Percentiles rank a stretch among this genome's conserved stretches.
Evolutionary conservation across 2,113 vertebrate species (phyloP).

Genomic region (Colinus virginianus): DNA sequence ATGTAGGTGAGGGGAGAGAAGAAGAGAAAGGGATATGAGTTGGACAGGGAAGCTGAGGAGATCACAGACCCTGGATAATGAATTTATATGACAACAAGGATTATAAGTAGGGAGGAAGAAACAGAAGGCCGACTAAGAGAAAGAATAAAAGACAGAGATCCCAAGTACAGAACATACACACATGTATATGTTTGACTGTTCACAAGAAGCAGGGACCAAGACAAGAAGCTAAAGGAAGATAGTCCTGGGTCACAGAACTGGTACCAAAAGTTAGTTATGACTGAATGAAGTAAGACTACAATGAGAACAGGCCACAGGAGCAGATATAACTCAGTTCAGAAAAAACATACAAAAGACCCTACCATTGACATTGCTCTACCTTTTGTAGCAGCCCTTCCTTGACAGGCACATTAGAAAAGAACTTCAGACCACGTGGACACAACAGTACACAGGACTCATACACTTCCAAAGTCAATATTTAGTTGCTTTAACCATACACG

Average conservation of each 20-base stretch:
- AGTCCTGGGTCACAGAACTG: background rate
- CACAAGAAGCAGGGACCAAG: background rate
- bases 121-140: background rate
- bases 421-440: background rate
- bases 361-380: background rate
- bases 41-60: background rate
- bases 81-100: background rate
- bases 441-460: background rate
- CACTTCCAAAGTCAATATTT: background rate
- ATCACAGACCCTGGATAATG: background rate
- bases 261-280: background rate
- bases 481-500: background rate
- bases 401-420: background rate
- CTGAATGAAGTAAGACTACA: background rate
- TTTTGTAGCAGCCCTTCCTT: background rate
- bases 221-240: background rate
- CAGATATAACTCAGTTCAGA: background rate
- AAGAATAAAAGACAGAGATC: background rate
- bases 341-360: background rate
- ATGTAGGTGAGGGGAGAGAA: background rate
- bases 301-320: background rate
- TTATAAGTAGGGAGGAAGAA: background rate
- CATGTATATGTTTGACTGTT: fast-evolving
- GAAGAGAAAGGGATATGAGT: background rate
- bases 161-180: background rate